Evolutionary conservation across 2,888 invertebrate genomes (phyloP).

Genomic region (Iphiclides podalirius): DNA sequence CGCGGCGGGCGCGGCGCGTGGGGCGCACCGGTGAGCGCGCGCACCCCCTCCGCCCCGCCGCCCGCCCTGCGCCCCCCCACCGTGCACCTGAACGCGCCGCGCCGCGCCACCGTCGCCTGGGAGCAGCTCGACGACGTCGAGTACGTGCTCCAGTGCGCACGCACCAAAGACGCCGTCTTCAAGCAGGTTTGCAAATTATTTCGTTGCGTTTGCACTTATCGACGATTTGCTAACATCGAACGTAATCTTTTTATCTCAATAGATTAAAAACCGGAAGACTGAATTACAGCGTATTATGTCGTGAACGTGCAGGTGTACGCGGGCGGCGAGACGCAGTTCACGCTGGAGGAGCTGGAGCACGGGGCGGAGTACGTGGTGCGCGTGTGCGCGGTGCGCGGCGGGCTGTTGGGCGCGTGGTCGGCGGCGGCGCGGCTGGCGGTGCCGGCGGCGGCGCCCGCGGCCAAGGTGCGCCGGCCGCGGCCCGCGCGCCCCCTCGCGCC

Average conservation of each 20-base stretch:
- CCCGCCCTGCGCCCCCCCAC: slow-evolving; percentile 87
- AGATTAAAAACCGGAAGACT: no score
- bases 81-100: slow-evolving; percentile 71
- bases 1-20: slow-evolving; percentile 90
- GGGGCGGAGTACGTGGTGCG: slow-evolving; percentile 88
- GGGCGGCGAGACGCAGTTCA: slow-evolving; percentile 82
- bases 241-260: no score
- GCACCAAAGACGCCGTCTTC: slow-evolving; percentile 54
- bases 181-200: slow-evolving; percentile 54
- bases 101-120: slow-evolving; percentile 57
- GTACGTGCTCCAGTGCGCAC: slow-evolving; percentile 86
- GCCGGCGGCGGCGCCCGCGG: slow-evolving; percentile 57
- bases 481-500: slow-evolving; percentile 77
- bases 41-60: slow-evolving; percentile 90
- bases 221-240: no score
- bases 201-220: neutral
- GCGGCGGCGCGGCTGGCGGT: slow-evolving; percentile 78
- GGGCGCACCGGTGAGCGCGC: slow-evolving; percentile 84
- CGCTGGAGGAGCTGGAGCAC: slow-evolving; percentile 84
- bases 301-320: slow-evolving; percentile 82
- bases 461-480: slow-evolving; percentile 82
- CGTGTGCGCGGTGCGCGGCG: slow-evolving; percentile 87
- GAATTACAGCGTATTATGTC: no score
- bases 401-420: slow-evolving; percentile 86
- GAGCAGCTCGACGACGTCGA: slow-evolving; percentile 84